These are phyloP conservation scores for Pyrgilauda ruficollis DNA, from an alignment of 2,113 vertebrate species.

Conservation along the genomic window DNA sequence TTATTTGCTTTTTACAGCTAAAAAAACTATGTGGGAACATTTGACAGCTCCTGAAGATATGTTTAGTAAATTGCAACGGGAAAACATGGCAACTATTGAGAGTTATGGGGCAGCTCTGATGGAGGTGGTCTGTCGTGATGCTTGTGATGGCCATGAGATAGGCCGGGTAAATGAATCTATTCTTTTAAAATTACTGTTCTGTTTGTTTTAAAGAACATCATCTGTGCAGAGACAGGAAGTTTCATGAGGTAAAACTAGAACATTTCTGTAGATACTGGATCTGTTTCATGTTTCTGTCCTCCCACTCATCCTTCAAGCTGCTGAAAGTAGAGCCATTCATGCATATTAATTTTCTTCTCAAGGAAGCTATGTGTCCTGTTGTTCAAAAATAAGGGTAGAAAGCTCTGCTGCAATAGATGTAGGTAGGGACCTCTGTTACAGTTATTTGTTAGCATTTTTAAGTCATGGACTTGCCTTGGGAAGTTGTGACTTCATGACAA, in stretches of 20 bases:
- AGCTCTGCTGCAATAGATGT: not conserved
- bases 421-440: not conserved
- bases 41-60: slow-evolving; percentile 94
- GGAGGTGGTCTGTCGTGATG: slow-evolving; percentile 96
- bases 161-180: slow-evolving; percentile 78
- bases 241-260: not conserved
- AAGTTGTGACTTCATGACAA: not conserved
- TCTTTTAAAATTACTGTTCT: not conserved
- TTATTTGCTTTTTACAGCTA: slow-evolving; percentile 68
- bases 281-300: not conserved
- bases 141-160: slow-evolving; percentile 96
- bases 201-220: not conserved
- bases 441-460: not conserved
- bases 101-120: slow-evolving; percentile 93
- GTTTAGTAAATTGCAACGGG: slow-evolving; percentile 93
- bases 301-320: not conserved
- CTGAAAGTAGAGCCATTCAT: not conserved
- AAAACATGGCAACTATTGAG: slow-evolving; percentile 93
- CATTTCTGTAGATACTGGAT: not conserved
- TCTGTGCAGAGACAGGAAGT: not conserved
- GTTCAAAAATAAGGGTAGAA: not conserved
- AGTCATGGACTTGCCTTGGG: not conserved
- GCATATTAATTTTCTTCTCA: not conserved
- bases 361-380: not conserved
- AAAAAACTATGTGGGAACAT: slow-evolving; percentile 93